Conservation (phyloP, 1,140 invertebrate genomes). For the Hormaphis cornu region DNA sequence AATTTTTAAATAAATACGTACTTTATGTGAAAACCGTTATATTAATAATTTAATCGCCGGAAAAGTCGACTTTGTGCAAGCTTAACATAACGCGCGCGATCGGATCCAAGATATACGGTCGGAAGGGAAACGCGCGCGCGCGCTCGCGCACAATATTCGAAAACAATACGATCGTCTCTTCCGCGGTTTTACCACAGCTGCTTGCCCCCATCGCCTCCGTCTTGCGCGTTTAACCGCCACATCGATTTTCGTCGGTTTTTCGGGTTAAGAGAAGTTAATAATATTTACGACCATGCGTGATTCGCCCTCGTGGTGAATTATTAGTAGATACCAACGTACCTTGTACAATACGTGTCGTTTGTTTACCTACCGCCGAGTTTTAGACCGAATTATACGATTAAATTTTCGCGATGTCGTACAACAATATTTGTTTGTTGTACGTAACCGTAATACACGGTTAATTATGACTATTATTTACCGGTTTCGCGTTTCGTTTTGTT, state of each 20-base stretch:
- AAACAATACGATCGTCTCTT: slow-evolving; percentile 21
- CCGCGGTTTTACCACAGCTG: neutral
- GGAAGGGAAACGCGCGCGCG: slow-evolving; percentile 16
- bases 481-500: slow-evolving; percentile 42
- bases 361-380: no score
- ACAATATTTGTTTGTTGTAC: no score
- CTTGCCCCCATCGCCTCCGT: neutral
- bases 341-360: no score
- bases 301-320: no score
- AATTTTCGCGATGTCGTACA: neutral
- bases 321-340: no score
- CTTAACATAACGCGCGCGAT: slow-evolving; percentile 20
- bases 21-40: no score
- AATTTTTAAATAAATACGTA: no score
- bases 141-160: slow-evolving; percentile 8
- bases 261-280: no score
- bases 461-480: neutral
- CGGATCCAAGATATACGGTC: slow-evolving; percentile 26
- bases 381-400: no score
- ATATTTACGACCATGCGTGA: no score
- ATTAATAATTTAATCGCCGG: no score
- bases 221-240: neutral
- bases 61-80: slow-evolving; percentile 18
- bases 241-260: slow-evolving; percentile 15
- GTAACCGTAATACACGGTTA: neutral